Evolutionary conservation across 2,797 vertebrate genomes (phyloP).

Genomic region (Gouania willdenowi): DNA sequence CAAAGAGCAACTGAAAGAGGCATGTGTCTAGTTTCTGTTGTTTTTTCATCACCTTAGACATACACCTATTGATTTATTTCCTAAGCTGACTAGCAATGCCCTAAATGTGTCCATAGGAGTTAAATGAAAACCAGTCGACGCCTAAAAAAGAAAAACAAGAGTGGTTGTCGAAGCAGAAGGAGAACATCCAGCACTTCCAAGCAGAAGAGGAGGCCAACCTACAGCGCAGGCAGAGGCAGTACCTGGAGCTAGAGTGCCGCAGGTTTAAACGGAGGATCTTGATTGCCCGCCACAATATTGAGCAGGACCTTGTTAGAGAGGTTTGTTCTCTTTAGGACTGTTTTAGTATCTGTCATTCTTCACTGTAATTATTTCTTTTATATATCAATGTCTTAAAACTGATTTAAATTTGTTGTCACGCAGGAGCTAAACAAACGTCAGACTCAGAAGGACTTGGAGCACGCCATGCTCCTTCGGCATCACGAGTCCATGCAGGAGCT

Average conservation of each 20-base stretch:
- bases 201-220: slow-evolving; percentile 97
- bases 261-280: slow-evolving; percentile 95
- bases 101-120: slow-evolving; percentile 73
- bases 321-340: slow-evolving; percentile 52
- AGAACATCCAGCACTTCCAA: slow-evolving; percentile 98
- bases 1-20: slow-evolving; percentile 98
- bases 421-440: slow-evolving; percentile 98
- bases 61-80: too few species aligned
- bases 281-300: slow-evolving; percentile 92
- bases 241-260: slow-evolving; percentile 94
- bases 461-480: slow-evolving; percentile 95
- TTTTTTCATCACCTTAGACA: too few species aligned
- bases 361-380: background rate
- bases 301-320: slow-evolving; percentile 94
- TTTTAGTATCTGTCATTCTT: background rate
- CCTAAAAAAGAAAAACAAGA: slow-evolving; percentile 99
- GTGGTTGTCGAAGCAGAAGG: slow-evolving; percentile 98
- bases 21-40: background rate
- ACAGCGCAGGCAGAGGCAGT: slow-evolving; percentile 91
- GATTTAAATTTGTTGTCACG: slow-evolving; percentile 7
- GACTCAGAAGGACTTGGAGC: slow-evolving; percentile 97
- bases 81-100: background rate
- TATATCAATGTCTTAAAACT: slow-evolving; percentile 4
- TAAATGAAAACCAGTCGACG: slow-evolving; percentile 98
- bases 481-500: slow-evolving; percentile 99